Evolutionary conservation across 2,888 invertebrate species (phyloP), one percentile per base, ranked within the genome.

Genomic region (Microctonus aethiopoides): DNA sequence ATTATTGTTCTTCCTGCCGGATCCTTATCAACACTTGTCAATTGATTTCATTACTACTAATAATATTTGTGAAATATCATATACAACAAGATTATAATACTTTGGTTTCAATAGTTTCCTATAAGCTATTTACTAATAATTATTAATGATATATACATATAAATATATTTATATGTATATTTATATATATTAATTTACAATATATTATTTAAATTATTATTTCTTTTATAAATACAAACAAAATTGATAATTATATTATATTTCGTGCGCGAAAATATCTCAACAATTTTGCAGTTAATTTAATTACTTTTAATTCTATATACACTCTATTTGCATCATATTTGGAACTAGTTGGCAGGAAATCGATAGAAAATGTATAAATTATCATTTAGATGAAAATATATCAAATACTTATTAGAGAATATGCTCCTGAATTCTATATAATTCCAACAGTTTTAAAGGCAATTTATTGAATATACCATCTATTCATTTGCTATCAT

Each of bases 1-100:
- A 83, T 79, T 80, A 83, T 77, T 77, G 72, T 79, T 71, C 75
- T 29, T 66, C 60, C 68, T 73, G 70, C 70, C 67, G 61, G 41
- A 67, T 70, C 72, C 68, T 60, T 70, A 70, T 75, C 68, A 67
- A 74, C 72, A 71, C 59, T n/a, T n/a, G n/a, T n/a, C n/a, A 34
- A 62, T 57, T 6, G 11, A 57, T 63, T 63, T 60, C 10, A 36
- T 36, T 10, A 1, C 16, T 6, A 46, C 46, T 24, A 54, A 22
- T 54, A 26, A 54, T 54, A 54, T 54, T 54, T 54, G 2, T 13
- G 26, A 26, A 24, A 24, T 54, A 54, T 63, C 52, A 63, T 52
- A 54, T 54, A 52, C 36, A 64, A 54, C 54, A 36, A 54, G 11
- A 24, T 54, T 64, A 36, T 36, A 34, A 32, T 46, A 46, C n/a